A percentile compares a stretch with the other conserved stretches of the same genome.
phyloP scores from a whole-genome alignment of 2,797 vertebrate genomes.

The Falco rusticolus region DNA sequence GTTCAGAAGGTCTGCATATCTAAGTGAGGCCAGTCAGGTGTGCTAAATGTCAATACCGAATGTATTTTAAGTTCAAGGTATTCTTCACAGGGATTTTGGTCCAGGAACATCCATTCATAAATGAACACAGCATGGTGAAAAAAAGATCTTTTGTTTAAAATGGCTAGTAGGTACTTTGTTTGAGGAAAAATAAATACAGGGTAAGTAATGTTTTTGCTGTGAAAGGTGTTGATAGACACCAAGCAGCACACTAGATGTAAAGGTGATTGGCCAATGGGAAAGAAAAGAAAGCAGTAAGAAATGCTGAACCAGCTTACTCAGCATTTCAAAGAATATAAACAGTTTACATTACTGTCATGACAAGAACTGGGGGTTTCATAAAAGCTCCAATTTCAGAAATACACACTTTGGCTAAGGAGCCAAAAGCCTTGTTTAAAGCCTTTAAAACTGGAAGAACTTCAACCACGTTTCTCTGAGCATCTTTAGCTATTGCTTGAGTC shows the following conservation, averaged over 20 bases:
- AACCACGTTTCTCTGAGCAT: no score
- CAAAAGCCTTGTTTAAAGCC: no score
- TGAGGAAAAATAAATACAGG: background rate
- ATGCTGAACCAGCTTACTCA: slow-evolving; percentile 78
- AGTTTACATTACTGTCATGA: slow-evolving; percentile 89
- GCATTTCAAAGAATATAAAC: slow-evolving; percentile 85
- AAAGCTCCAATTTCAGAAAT: slow-evolving; percentile 53
- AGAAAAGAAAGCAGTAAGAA: background rate
- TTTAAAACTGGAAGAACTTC: no score
- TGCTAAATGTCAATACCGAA: background rate
- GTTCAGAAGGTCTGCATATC: background rate
- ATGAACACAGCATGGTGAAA: background rate
- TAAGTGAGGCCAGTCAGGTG: background rate
- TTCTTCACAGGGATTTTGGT: background rate
- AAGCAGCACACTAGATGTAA: background rate
- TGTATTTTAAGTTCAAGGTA: background rate
- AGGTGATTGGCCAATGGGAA: background rate
- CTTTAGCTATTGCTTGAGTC: no score
- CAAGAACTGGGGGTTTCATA: slow-evolving; percentile 85
- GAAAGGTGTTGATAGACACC: background rate
- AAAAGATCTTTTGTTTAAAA: background rate
- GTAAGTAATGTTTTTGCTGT: background rate
- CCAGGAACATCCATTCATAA: background rate
- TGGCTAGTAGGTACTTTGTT: background rate
- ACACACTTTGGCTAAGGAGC: no score